phyloP scores from a whole-genome alignment of 1,140 invertebrate genomes.

The Sitodiplosis mosellana region DNA sequence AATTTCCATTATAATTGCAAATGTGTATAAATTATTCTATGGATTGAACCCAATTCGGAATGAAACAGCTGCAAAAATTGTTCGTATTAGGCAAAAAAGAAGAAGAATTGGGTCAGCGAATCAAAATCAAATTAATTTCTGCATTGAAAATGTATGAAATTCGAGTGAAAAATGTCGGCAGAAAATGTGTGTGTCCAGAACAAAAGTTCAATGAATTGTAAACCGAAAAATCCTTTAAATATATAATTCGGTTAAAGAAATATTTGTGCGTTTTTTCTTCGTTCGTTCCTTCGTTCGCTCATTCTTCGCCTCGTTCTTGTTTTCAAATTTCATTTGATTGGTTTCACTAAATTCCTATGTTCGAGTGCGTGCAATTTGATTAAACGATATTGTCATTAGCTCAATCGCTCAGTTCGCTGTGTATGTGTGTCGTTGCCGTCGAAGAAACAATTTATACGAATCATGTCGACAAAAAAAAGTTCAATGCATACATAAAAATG shows the following conservation, averaged over 20 bases:
- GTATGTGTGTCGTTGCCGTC: too few species aligned
- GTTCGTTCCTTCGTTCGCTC: too few species aligned
- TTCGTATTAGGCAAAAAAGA: neutral
- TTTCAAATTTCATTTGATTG: too few species aligned
- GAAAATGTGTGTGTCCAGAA: too few species aligned
- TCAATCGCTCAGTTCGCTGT: too few species aligned
- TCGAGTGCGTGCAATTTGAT: too few species aligned
- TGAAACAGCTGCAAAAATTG: neutral
- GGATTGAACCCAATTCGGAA: neutral
- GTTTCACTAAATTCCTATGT: too few species aligned
- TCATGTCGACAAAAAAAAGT: too few species aligned
- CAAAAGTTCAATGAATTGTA: neutral
- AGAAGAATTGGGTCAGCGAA: constrained; percentile 15
- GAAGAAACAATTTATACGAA: too few species aligned
- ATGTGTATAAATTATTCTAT: neutral
- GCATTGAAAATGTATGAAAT: neutral
- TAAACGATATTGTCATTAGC: too few species aligned
- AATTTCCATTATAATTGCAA: neutral
- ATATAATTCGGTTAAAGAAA: neutral
- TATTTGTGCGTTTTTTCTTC: neutral
- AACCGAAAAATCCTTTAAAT: neutral
- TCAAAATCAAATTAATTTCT: constrained; percentile 8
- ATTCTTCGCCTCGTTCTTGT: too few species aligned
- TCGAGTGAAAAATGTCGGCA: neutral
- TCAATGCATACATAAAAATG: too few species aligned